Conservation (phyloP, 2,888 invertebrate species). For the Cosmia trapezina region DNA sequence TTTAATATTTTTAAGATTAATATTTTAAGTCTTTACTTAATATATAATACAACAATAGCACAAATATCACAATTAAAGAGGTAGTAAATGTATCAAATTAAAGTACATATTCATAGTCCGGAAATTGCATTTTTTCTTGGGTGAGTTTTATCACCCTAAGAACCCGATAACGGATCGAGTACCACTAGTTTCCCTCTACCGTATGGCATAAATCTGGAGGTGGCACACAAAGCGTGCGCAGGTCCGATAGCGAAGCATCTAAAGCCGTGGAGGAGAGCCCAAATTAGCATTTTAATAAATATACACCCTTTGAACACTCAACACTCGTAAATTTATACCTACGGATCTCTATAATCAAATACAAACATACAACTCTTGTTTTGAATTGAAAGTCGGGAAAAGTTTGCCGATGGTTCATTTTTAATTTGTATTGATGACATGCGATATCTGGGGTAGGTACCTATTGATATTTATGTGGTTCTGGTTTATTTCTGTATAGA, state of each 20-base stretch:
- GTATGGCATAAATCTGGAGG: slow-evolving; percentile 89
- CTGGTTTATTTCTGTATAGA: slow-evolving; percentile 7
- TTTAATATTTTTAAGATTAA: too few relatives aligned
- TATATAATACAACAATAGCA: too few relatives aligned
- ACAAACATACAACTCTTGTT: slow-evolving; percentile 88
- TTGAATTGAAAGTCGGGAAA: slow-evolving; percentile 77
- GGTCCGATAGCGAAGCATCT: slow-evolving; percentile 87
- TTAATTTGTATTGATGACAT: slow-evolving; percentile 54
- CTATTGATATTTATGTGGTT: slow-evolving; percentile 16
- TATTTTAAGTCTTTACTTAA: too few relatives aligned
- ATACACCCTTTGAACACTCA: slow-evolving; percentile 89
- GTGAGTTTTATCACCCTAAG: slow-evolving; percentile 13
- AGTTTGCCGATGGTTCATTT: slow-evolving; percentile 59
- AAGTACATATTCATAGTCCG: too few relatives aligned
- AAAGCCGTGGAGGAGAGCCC: slow-evolving; percentile 84
- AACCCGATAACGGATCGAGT: slow-evolving; percentile 66
- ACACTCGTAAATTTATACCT: slow-evolving; percentile 85
- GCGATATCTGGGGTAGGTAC: slow-evolving; percentile 30
- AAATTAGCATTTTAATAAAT: slow-evolving; percentile 91
- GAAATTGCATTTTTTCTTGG: too few relatives aligned
- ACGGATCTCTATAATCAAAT: slow-evolving; percentile 90
- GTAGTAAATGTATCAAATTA: too few relatives aligned
- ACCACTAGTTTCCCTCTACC: slow-evolving; percentile 73
- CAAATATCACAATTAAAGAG: too few relatives aligned
- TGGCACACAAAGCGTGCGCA: slow-evolving; percentile 88